Evolutionary conservation across 2,888 invertebrate genomes (phyloP), one percentile per base, ranked within the genome.

Genomic region (Diadromus collaris): DNA sequence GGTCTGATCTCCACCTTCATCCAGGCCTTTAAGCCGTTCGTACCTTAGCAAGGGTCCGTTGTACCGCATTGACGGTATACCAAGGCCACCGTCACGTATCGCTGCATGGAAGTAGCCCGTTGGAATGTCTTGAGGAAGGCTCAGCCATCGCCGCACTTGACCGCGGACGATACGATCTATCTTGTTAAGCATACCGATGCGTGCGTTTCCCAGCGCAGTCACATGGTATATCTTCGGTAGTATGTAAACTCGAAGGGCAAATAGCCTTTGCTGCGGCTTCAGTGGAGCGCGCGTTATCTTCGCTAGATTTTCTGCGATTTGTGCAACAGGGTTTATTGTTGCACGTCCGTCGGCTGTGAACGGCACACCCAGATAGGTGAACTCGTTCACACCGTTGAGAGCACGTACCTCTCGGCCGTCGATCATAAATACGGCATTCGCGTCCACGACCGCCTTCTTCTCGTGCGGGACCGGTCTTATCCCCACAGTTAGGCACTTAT

Each of bases 201-300:
- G 38, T 2, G 64, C 51, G 5, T 34, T 38, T 0, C 78, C 78
- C 7, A 78, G 27, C 0, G 56, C 71, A 0, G 60, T 38, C 1
- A 1, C 2, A 29, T 78, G 71, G 1, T n/a, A 21, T 0, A 10
- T 27, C 29, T 56, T 32, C 1, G 74, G 78, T 1, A 78, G 44
- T 10, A 78, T 9, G 21, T 38, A 56, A 2, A n/a, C 16, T 5
- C 9, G 13, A 13, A 74, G 41, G 9, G 46, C 51, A 5, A 2
- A 5, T 2, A 63, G 9, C 21, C 78, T 16, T 48, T 75, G 74
- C n/a, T 78, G 78, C 24, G 78, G 69, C 38, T 75, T 78, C 13
- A 79, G 29, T 2, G 79, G 71, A 1, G 70, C n/a, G n/a, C n/a
- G n/a, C n/a, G n/a, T n/a, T n/a, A n/a, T n/a, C n/a, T n/a, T n/a